Conservation (phyloP, 2,113 vertebrate genomes). For the Cricetomys ansorgei region DNA sequence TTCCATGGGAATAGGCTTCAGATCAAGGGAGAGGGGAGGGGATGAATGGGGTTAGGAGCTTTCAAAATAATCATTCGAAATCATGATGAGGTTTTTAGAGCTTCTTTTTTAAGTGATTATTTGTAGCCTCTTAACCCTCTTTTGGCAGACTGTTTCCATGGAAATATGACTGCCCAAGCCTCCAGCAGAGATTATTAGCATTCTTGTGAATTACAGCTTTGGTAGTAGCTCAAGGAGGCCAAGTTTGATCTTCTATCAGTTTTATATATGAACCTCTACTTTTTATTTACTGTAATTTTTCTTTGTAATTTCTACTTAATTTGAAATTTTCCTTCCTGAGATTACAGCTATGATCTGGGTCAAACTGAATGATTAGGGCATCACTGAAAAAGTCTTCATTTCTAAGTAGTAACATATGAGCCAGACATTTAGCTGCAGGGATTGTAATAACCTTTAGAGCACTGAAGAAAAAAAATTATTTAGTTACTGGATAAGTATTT, state of each 20-base stretch:
- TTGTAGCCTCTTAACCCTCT: constrained; percentile 79
- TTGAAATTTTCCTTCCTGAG: neutral
- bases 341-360: constrained; percentile 10
- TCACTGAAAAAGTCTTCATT: neutral
- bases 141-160: constrained; percentile 79
- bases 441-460: neutral
- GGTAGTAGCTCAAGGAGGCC: neutral
- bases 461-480: neutral
- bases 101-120: constrained; percentile 76
- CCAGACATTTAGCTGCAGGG: neutral
- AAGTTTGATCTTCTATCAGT: neutral
- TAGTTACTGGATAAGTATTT: neutral
- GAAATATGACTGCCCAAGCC: constrained; percentile 68
- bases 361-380: neutral
- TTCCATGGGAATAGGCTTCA: constrained; percentile 78
- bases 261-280: constrained; percentile 25
- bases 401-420: constrained; percentile 22
- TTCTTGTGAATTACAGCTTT: constrained; percentile 69
- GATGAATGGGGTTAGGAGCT: constrained; percentile 74
- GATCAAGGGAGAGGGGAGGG: constrained; percentile 23
- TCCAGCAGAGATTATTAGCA: constrained; percentile 71
- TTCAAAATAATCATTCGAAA: constrained; percentile 82
- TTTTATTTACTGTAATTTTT: constrained; percentile 14
- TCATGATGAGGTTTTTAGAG: constrained; percentile 79
- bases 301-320: constrained; percentile 29